These are phyloP conservation scores for Colostygia pectinataria DNA, from an alignment of 2,888 invertebrate species.

Conservation along the genomic window DNA sequence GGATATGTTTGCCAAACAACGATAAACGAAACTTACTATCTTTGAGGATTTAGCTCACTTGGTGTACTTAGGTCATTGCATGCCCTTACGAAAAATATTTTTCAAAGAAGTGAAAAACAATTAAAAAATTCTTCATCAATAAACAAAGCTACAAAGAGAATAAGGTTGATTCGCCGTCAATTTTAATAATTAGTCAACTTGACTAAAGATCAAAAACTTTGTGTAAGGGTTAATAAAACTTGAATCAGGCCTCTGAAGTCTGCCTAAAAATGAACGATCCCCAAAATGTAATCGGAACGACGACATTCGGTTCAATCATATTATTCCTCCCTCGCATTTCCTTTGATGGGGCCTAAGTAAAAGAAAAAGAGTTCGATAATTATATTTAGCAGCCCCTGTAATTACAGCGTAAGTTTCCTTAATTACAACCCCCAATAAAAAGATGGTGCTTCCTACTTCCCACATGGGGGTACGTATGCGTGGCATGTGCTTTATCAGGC, in stretches of 20 bases:
- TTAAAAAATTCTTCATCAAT: too few relatives aligned
- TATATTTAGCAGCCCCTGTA: slow-evolving; percentile 82
- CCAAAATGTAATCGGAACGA: too few relatives aligned
- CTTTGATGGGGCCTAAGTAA: slow-evolving; percentile 56
- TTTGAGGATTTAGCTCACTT: not conserved
- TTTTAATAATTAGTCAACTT: too few relatives aligned
- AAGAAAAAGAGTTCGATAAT: slow-evolving; percentile 73
- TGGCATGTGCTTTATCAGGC: slow-evolving; percentile 73
- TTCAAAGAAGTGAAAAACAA: too few relatives aligned
- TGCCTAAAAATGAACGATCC: too few relatives aligned
- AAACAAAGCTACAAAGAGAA: too few relatives aligned
- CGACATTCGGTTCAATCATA: slow-evolving; percentile 2
- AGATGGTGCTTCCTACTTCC: slow-evolving; percentile 79
- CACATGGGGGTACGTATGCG: slow-evolving; percentile 64
- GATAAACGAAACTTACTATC: slow-evolving; percentile 35
- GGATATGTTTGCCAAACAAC: slow-evolving; percentile 41
- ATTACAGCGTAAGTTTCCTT: slow-evolving; percentile 77
- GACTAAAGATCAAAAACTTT: too few relatives aligned
- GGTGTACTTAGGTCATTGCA: too few relatives aligned
- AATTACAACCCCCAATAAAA: slow-evolving; percentile 78
- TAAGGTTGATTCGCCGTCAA: too few relatives aligned
- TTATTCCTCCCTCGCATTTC: slow-evolving; percentile 39
- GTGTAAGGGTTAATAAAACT: too few relatives aligned
- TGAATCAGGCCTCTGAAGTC: too few relatives aligned
- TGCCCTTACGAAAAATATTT: too few relatives aligned